Evolutionary conservation across 2,888 invertebrate species (phyloP), one percentile per base, ranked within the genome.

Genomic region (Halocaridina rubra): DNA sequence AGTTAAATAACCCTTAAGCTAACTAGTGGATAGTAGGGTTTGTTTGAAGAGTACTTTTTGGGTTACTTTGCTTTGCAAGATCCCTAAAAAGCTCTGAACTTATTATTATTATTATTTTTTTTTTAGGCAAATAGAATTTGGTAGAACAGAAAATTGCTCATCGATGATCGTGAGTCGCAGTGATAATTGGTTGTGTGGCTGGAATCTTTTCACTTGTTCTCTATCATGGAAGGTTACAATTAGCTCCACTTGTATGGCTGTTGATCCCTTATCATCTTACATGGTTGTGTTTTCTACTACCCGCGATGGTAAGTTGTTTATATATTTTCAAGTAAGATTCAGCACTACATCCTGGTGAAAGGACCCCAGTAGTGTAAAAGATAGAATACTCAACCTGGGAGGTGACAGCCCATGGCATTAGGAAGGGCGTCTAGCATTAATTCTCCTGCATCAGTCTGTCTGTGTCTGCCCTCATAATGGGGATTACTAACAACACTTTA

Each of bases 141-240:
- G 94, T 3, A 91, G 91, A 79, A 91, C 92, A 69, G 91, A 92
- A 80, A 92, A 92, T 80, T 92, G 93, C 88, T 94, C 94, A 89
- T 90, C 86, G 4, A 13, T 94, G 29, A 89, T 93, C 69, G 92
- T 94, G n/a, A 90, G 92, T 33, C 92, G 92, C 59, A 94, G 94
- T n/a, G 90, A 92, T 2, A 90, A 92, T 13, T 93, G 93, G 85
- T 89, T 95, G 8, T 93, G 93, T 2, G 94, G 95, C 1, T 95
- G 95, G 95, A 94, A 95, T 91, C 91, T 95, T 19, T 90, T 95
- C 76, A 94, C 94, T 0, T 91, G 95, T n/a, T 92, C 93, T 27
- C 91, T 96, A 76, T 92, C 92, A 30, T 96, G 96, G 96, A 92
- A 92, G 72, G 94, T 95, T 2, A 91, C 92, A 16, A 86, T 94